A percentile compares a stretch with the other conserved stretches of the same genome.
Evolutionary conservation across 2,113 vertebrate species (phyloP).

Genomic region (Coptodon rendalli): DNA sequence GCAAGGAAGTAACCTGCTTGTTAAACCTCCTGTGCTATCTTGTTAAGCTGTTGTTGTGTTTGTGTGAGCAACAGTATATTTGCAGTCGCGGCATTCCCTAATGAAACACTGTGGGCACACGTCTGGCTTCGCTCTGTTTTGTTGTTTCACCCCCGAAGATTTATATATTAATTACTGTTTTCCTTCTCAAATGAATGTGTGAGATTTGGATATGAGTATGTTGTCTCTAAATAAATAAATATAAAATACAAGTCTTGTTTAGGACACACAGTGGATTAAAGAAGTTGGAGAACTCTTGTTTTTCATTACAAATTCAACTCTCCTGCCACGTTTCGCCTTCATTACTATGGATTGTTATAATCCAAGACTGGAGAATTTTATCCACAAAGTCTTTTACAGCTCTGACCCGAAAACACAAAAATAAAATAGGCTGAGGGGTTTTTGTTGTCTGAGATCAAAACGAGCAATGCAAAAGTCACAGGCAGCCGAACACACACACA

Average conservation of each 20-base stretch:
- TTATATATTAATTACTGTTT: conserved; percentile 18
- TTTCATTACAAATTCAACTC: background rate
- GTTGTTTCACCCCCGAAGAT: background rate
- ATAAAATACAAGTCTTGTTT: background rate
- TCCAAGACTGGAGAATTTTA: background rate
- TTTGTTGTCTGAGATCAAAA: background rate
- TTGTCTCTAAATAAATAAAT: background rate
- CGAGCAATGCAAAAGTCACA: background rate
- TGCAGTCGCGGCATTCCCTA: conserved; percentile 23
- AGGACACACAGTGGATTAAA: background rate
- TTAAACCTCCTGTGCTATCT: conserved; percentile 58
- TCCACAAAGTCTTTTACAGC: background rate
- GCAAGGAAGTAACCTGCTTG: conserved; percentile 56
- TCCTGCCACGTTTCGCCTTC: background rate
- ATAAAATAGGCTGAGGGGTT: background rate
- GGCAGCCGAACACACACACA: background rate
- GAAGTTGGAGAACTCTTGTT: background rate
- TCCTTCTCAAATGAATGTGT: background rate
- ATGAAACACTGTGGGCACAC: conserved; percentile 39
- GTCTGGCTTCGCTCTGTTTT: conserved; percentile 23
- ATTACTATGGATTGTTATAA: background rate
- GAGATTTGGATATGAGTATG: background rate
- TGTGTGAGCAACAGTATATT: conserved; percentile 41
- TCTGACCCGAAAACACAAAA: background rate
- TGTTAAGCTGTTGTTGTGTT: conserved; percentile 64